Conservation (phyloP, 2,113 vertebrate genomes). For the Oenanthe oenanthe region DNA sequence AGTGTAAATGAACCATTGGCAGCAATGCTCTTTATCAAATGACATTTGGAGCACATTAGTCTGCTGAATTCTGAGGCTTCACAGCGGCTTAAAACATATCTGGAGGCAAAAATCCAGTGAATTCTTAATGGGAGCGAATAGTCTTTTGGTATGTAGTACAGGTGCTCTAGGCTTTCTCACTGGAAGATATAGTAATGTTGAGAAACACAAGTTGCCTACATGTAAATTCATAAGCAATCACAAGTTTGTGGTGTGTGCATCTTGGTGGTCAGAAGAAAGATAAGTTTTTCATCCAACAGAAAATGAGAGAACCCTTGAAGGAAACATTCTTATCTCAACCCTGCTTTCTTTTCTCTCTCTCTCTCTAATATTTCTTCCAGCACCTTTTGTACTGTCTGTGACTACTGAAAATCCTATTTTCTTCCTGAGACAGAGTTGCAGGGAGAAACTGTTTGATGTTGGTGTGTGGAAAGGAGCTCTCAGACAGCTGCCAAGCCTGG, state of each 20-base stretch:
- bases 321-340: neutral
- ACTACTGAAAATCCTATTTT: constrained; percentile 4
- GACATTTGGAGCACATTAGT: constrained; percentile 46
- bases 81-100: constrained; percentile 14
- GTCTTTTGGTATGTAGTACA: constrained; percentile 9
- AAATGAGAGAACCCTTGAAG: neutral
- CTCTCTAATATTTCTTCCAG: constrained; percentile 2
- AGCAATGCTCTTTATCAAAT: constrained; percentile 50
- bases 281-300: neutral
- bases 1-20: constrained; percentile 21
- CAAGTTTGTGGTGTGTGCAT: neutral
- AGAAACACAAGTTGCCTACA: neutral
- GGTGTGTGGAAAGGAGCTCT: neutral
- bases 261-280: neutral
- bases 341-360: neutral
- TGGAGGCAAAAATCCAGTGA: constrained; percentile 10
- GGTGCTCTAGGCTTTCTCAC: constrained; percentile 14
- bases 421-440: neutral
- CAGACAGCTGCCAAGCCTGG: neutral
- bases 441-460: neutral
- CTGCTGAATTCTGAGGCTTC: constrained; percentile 24
- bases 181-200: neutral
- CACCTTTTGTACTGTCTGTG: neutral
- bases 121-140: constrained; percentile 22
- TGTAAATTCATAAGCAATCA: constrained; percentile 8